Evolutionary conservation across 2,888 invertebrate species (phyloP).

Genomic region (Clostera curtula): DNA sequence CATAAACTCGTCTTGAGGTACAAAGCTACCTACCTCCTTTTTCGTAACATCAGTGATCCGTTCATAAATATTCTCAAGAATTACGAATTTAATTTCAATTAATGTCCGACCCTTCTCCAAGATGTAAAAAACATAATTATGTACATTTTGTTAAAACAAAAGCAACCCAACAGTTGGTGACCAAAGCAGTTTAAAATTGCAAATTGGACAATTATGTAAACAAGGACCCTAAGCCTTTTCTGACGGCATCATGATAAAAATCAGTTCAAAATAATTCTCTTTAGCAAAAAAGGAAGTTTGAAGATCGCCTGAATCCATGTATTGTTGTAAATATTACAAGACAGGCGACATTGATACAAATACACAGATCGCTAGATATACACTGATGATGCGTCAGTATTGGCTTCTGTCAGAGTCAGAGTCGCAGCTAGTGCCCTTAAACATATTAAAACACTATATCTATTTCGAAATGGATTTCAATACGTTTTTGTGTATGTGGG

Average conservation of each 20-base stretch:
- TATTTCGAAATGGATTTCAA: no score
- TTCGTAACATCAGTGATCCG: not conserved
- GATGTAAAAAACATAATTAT: constrained; percentile 23
- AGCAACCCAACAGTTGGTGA: constrained; percentile 50
- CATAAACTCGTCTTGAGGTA: no score
- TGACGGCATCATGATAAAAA: constrained; percentile 43
- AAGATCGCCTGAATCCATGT: no score
- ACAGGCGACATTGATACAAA: no score
- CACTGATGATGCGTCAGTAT: no score
- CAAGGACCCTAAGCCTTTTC: constrained; percentile 59
- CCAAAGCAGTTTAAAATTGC: constrained; percentile 65
- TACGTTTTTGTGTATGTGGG: no score
- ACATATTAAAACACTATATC: no score
- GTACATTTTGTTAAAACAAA: constrained; percentile 38
- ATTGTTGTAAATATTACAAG: no score
- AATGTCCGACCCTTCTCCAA: constrained; percentile 24
- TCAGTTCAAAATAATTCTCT: constrained; percentile 53
- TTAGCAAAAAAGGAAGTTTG: not conserved
- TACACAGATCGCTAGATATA: no score
- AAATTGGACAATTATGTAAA: constrained; percentile 70
- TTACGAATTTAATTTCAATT: constrained; percentile 35
- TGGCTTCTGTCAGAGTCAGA: no score
- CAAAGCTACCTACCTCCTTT: not conserved
- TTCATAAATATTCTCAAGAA: constrained; percentile 3
- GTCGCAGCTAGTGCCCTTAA: no score